phyloP scores from a whole-genome alignment of 2,888 invertebrate genomes.

The Sabellastarte sp. region DNA sequence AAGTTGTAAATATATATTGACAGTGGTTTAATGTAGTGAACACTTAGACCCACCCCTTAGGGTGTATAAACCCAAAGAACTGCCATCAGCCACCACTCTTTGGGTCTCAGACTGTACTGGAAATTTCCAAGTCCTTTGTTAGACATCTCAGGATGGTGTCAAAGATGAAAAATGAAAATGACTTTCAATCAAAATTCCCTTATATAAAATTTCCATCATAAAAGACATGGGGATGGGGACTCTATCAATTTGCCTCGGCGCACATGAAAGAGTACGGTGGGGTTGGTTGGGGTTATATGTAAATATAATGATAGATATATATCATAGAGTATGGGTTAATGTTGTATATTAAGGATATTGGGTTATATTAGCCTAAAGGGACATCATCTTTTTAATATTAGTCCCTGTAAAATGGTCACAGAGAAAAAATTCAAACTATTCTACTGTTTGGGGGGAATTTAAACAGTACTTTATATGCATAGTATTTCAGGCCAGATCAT shows the following conservation, averaged over 20 bases:
- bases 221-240: background rate
- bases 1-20: too few relatives aligned
- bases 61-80: too few relatives aligned
- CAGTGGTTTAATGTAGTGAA: too few relatives aligned
- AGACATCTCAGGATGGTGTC: constrained; percentile 1
- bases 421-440: too few relatives aligned
- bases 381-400: background rate
- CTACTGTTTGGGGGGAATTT: too few relatives aligned
- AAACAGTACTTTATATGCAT: too few relatives aligned
- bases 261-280: background rate
- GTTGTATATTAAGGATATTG: background rate
- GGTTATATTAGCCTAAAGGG: background rate
- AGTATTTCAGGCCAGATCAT: too few relatives aligned
- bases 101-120: too few relatives aligned
- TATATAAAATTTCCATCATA: background rate
- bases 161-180: constrained; percentile 1
- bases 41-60: too few relatives aligned
- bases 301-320: background rate
- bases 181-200: background rate
- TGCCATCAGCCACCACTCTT: too few relatives aligned
- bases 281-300: background rate
- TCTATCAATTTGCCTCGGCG: background rate
- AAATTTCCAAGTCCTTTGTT: too few relatives aligned
- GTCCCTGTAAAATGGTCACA: too few relatives aligned
- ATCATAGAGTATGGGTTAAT: background rate